Percentiles rank a stretch among this genome's conserved stretches.
Conservation (phyloP, 2,888 invertebrate genomes). For the Agonopterix heracliana region DNA sequence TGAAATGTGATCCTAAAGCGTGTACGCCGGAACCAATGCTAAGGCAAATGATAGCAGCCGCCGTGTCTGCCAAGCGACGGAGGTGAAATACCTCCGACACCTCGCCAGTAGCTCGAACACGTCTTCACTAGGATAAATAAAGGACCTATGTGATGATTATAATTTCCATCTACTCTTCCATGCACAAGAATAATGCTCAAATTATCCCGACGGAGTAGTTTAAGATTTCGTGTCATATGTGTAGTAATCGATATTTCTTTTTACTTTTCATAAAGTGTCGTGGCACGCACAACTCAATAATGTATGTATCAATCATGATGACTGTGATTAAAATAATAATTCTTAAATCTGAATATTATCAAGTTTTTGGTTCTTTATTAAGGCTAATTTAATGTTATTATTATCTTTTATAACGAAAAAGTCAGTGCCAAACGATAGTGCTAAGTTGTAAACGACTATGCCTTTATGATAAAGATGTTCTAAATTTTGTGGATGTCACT, state of each 20-base stretch:
- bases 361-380: conserved; percentile 49
- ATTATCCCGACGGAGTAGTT: conserved; percentile 68
- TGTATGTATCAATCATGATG: conserved; percentile 52
- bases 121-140: conserved; percentile 46
- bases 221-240: conserved; percentile 74
- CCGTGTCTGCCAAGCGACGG: conserved; percentile 83
- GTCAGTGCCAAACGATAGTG: conserved; percentile 73
- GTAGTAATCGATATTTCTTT: conserved; percentile 62
- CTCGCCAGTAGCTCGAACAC: conserved; percentile 34
- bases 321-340: conserved; percentile 65
- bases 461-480: conserved; percentile 59
- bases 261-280: conserved; percentile 54
- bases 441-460: conserved; percentile 69
- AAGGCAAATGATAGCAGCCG: conserved; percentile 91
- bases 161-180: conserved; percentile 62
- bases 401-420: conserved; percentile 55
- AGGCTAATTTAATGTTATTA: conserved; percentile 48
- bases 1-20: conserved; percentile 94
- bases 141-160: conserved; percentile 52
- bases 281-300: conserved; percentile 61
- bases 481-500: conserved; percentile 51
- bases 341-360: conserved; percentile 45
- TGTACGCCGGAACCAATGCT: conserved; percentile 94
- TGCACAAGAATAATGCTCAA: conserved; percentile 74
- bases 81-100: conserved; percentile 74